Conservation (phyloP, 2,113 vertebrate species). For the Myrmecobius fasciatus region DNA sequence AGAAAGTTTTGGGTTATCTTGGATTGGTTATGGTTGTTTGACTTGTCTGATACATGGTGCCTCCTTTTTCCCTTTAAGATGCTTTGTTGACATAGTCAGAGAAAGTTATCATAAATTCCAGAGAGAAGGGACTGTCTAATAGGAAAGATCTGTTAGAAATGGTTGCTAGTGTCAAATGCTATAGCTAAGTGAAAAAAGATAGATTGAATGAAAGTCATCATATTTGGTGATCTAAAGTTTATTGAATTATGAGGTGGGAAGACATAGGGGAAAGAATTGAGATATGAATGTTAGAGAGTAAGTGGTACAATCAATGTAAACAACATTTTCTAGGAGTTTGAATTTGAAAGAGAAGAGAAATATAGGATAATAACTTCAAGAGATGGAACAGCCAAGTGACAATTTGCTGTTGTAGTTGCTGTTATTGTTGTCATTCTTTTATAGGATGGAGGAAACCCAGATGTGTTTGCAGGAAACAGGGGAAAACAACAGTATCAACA, state of each 20-base stretch:
- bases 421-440: not conserved
- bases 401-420: not conserved
- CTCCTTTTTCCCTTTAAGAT: not conserved
- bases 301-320: not conserved
- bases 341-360: not conserved
- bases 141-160: not conserved
- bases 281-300: not conserved
- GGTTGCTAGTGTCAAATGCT: not conserved
- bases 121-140: not conserved
- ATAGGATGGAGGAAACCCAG: not conserved
- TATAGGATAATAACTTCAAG: not conserved
- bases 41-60: not conserved
- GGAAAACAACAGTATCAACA: not conserved
- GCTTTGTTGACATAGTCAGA: not conserved
- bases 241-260: not conserved
- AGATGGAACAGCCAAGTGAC: not conserved
- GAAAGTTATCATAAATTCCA: not conserved
- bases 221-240: not conserved
- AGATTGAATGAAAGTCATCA: not conserved
- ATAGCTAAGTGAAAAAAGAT: not conserved
- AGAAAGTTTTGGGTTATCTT: too few species aligned
- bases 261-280: not conserved
- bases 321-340: not conserved
- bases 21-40: not conserved
- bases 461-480: not conserved